phyloP scores from a whole-genome alignment of 2,113 vertebrate species.

The Microtus oregoni region DNA sequence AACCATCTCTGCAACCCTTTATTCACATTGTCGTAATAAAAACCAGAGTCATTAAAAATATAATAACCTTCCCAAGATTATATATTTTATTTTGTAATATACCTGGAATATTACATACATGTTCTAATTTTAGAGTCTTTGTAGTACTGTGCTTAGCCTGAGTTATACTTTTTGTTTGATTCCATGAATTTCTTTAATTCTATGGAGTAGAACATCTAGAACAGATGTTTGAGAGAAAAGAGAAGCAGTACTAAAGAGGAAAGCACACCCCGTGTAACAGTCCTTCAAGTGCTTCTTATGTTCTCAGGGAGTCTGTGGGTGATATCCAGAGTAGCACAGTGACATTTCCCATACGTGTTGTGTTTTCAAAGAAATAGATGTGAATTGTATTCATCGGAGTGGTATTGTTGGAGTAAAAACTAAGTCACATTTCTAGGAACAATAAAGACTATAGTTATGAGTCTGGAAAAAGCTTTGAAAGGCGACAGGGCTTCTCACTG shows the following conservation, averaged over 20 bases:
- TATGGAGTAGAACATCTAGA: background rate
- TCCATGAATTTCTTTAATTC: constrained; percentile 11
- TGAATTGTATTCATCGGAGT: constrained; percentile 35
- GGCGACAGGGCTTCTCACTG: background rate
- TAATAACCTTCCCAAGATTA: background rate
- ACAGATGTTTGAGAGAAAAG: constrained; percentile 18
- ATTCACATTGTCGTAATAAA: background rate
- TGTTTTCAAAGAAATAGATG: background rate
- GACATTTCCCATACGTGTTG: background rate
- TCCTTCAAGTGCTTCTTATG: background rate
- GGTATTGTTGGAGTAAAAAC: background rate
- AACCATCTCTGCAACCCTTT: background rate
- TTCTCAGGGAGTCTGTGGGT: background rate
- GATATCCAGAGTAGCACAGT: background rate
- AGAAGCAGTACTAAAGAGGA: constrained; percentile 15
- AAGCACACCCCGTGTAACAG: background rate
- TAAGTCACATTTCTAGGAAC: background rate
- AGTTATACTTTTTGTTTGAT: background rate
- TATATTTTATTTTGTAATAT: background rate
- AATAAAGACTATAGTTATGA: constrained; percentile 20
- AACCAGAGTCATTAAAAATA: background rate
- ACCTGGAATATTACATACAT: constrained; percentile 14
- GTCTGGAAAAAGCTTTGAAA: constrained; percentile 10
- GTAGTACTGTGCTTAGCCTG: background rate
- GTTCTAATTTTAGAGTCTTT: constrained; percentile 9